Evolutionary conservation across 2,888 invertebrate genomes (phyloP).

Genomic region (Dasysyrphus tricinctus): DNA sequence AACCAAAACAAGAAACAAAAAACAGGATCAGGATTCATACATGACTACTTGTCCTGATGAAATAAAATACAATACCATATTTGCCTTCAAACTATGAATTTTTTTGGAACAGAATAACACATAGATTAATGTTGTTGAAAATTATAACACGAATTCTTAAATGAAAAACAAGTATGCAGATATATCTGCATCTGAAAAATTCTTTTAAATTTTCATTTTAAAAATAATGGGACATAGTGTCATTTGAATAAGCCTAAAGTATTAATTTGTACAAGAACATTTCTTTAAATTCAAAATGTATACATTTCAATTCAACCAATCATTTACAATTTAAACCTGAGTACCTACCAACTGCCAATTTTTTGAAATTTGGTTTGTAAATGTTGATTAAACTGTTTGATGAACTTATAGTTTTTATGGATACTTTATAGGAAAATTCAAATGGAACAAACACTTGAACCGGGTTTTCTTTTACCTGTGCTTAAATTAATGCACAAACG

Average conservation of each 20-base stretch:
- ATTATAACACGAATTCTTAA: background rate
- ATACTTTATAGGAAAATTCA: background rate
- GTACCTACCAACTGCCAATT: too few species aligned
- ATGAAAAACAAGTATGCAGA: background rate
- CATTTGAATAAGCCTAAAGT: background rate
- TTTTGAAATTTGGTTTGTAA: too few species aligned
- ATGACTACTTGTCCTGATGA: constrained; percentile 30
- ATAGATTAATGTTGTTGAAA: background rate
- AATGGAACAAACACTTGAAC: background rate
- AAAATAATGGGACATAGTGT: too few species aligned
- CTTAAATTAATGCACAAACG: too few species aligned
- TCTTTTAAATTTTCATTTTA: too few species aligned
- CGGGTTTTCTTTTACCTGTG: background rate
- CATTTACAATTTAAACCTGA: too few species aligned
- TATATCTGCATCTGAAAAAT: too few species aligned
- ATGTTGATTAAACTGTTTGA: background rate
- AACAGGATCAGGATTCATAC: constrained; percentile 55
- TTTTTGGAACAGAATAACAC: background rate
- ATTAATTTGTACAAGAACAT: background rate
- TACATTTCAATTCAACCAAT: too few species aligned
- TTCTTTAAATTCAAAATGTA: too few species aligned
- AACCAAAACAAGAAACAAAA: constrained; percentile 54
- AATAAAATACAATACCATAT: constrained; percentile 41
- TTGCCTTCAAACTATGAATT: constrained; percentile 61
- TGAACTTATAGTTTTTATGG: background rate